Evolutionary conservation across 2,888 invertebrate genomes (phyloP), one percentile per base, ranked within the genome.

Genomic region (Leucophenga maculata): DNA sequence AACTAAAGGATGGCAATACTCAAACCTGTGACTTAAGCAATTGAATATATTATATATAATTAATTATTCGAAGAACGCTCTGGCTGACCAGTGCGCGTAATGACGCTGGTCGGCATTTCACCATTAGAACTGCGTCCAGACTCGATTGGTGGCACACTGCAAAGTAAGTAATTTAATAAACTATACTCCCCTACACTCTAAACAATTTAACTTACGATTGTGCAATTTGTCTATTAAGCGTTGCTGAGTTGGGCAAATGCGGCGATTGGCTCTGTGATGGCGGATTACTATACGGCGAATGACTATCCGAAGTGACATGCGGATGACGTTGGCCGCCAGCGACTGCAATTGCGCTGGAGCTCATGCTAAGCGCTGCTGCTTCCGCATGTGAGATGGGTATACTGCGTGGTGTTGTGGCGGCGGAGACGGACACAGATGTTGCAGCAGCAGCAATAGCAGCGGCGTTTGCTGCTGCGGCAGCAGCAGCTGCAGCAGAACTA

Each of bases 121-220:
- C 83, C 85, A 70, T 84, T 87, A 64, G 79, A 72, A 26, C 81
- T 77, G 31, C 88, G 84, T 46, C 83, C 77, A 48, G 78, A 83
- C 82, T 92, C 92, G 82, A 92, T 86, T 73, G 92, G 90, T 77
- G 92, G 90, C 65, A 91, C 91, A 78, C 92, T 92, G 69, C 11
- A 74, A 71, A 16, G 8, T 14, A 16, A 57, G 54, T 73, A 72
- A 55, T 39, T 3, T 65, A 46, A 65, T 26, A 62, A 60, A 69
- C 71, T 46, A 22, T 6, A 44, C 48, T 32, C 22, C 18, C 26
- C 22, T 1, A 22, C 20, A 32, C 18, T 32, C 22, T 1, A 22
- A 44, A 32, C 6, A 11, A 52, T 1, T 20, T 31, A 31, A 84
- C 89, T 89, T 87, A 90, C 90, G 89, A 89, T 80, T 90, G 89